These are phyloP conservation scores for Xanthia icteritia DNA, from an alignment of 2,888 invertebrate genomes.

Conservation along the genomic window DNA sequence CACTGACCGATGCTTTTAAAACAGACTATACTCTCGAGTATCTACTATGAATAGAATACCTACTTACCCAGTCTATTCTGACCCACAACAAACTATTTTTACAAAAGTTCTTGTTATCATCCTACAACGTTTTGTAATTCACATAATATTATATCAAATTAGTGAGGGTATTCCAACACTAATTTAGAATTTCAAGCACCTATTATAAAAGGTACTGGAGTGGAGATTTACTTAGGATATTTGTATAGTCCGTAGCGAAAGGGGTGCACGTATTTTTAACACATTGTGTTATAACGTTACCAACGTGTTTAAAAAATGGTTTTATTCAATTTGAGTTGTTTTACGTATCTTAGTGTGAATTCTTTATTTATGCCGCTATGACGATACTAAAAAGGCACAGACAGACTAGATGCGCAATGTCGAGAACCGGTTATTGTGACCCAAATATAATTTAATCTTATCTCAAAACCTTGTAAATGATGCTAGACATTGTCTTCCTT, in stretches of 20 bases:
- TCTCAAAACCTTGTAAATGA: neutral
- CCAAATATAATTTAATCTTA: neutral
- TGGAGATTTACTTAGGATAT: conserved; percentile 55
- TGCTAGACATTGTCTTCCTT: neutral
- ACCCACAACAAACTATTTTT: neutral
- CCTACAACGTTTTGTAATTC: conserved; percentile 14
- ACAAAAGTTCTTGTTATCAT: neutral
- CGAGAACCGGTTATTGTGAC: too few relatives aligned
- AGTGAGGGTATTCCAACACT: conserved; percentile 37
- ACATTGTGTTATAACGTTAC: conserved; percentile 11
- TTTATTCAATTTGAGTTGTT: neutral
- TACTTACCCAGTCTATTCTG: neutral
- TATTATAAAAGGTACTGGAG: conserved; percentile 40
- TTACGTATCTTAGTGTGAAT: neutral
- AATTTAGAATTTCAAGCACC: conserved; percentile 46
- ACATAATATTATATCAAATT: conserved; percentile 48
- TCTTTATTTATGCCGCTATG: neutral
- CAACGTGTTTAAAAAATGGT: neutral
- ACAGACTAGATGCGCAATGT: neutral
- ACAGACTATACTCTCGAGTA: neutral
- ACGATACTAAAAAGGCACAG: neutral
- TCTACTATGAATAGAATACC: neutral
- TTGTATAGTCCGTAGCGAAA: conserved; percentile 16
- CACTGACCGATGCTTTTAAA: neutral
- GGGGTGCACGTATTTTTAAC: conserved; percentile 22